Conservation (phyloP, 2,797 vertebrate genomes). For the Sebastes vulpes region DNA sequence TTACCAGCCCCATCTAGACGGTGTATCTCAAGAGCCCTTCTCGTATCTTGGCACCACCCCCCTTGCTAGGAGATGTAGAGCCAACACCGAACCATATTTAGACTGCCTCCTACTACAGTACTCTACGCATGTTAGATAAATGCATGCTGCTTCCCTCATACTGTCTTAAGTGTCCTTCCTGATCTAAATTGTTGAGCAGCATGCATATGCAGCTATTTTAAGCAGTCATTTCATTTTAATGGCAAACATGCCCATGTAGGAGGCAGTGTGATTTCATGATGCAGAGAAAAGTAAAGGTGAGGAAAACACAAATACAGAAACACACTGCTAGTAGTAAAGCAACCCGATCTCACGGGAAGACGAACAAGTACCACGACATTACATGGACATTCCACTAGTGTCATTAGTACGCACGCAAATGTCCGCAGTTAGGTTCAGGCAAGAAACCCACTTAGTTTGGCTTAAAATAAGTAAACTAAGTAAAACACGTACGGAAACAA, state of each 20-base stretch:
- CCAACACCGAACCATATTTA: neutral
- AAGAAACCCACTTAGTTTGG: too few relatives aligned
- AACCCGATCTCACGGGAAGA: too few relatives aligned
- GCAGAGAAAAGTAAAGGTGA: neutral
- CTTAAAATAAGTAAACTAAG: too few relatives aligned
- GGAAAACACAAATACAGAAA: too few relatives aligned
- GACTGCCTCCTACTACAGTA: neutral
- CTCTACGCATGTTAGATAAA: conserved; percentile 1
- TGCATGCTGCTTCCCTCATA: neutral
- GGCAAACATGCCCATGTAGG: neutral
- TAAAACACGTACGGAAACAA: too few relatives aligned
- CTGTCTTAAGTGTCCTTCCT: neutral
- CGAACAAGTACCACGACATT: too few relatives aligned
- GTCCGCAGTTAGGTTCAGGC: too few relatives aligned
- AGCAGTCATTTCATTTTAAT: neutral
- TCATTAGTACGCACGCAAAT: too few relatives aligned
- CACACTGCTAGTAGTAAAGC: too few relatives aligned
- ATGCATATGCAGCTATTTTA: neutral
- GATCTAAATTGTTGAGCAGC: neutral
- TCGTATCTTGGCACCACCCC: neutral
- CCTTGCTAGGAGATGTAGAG: neutral
- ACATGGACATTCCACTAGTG: too few relatives aligned
- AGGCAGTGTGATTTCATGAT: neutral
- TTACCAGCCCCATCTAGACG: neutral
- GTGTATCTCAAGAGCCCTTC: neutral